Percentiles rank a stretch among this genome's conserved stretches.
Conservation (phyloP, 1,140 invertebrate species). For the Cyclargus thomasi region DNA sequence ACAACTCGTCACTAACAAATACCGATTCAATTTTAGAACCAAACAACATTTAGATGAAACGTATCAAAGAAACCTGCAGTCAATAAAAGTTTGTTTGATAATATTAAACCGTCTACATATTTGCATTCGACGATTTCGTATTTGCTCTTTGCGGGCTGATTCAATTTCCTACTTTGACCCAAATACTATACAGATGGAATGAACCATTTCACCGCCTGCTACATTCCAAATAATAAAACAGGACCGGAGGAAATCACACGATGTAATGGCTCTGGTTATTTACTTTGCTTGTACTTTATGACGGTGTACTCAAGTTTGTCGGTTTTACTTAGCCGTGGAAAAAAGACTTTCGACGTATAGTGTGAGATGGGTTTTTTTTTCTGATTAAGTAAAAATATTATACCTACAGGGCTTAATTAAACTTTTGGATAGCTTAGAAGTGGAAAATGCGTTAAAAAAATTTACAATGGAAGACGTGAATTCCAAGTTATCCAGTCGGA, state of each 20-base stretch:
- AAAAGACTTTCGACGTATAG: too few species aligned
- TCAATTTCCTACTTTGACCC: conserved; percentile 45
- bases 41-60: background rate
- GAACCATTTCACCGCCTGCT: conserved; percentile 21
- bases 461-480: too few species aligned
- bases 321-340: too few species aligned
- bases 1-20: too few species aligned
- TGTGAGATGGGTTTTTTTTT: too few species aligned
- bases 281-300: background rate
- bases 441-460: too few species aligned
- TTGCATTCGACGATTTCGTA: conserved; percentile 35
- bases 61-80: background rate
- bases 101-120: conserved; percentile 16
- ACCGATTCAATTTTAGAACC: background rate
- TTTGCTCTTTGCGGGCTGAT: conserved; percentile 36
- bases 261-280: background rate
- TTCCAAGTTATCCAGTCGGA: too few species aligned
- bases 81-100: conserved; percentile 19
- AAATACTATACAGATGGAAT: conserved; percentile 30
- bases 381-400: too few species aligned
- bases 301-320: background rate
- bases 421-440: too few species aligned
- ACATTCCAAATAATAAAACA: conserved; percentile 28
- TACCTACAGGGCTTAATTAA: too few species aligned
- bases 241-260: conserved; percentile 21